Base-by-base conservation (phyloP, 2,888 invertebrate species). In the Brenthis daphne region DNA sequence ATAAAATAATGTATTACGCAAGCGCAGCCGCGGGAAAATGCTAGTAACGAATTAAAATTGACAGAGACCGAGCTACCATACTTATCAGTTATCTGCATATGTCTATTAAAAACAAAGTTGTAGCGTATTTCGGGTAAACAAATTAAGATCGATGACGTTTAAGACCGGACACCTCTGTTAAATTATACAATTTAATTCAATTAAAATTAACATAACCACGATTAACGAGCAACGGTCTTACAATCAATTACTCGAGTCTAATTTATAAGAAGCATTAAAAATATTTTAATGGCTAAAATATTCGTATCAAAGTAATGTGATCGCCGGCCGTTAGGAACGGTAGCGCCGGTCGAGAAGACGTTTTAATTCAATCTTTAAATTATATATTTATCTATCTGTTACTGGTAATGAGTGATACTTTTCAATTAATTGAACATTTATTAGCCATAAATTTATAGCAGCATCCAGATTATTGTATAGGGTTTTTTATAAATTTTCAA, bases 151-250 rank as follows among this genome's bases (percentile, higher is more conserved):
- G 71, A 71, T 64, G 64, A 55, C 54, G 58, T 66, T 71, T 71
- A 63, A 69, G 69, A 58, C 61, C 47, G 69, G 56, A 60, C 70
- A 64, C 69, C 63, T 50, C 60, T 55, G 14, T 54, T 65, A 65
- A 71, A 65, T 63, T 65, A 65, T 65, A 56, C 58, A 66, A 65
- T 69, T 68, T 64, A 71, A 71, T 71, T 57, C 64, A 71, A 71
- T 71, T 67, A 71, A 60, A 69, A 69, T 71, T 71, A 69, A 67
- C 71, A 67, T 71, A 69, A 69, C 64, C 66, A 67, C 53, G 67
- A 60, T 61, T 51, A 51, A 71, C 67, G 60, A 67, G 69, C 64
- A 47, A 33, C 57, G 57, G 54, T 63, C 29, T 12, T 50, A 55
- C 63, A 64, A 69, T 71, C 67, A 54, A 71, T 71, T 71, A 69